Evolutionary conservation across 2,113 vertebrate genomes (phyloP).

Genomic region (Chloebia gouldiae): DNA sequence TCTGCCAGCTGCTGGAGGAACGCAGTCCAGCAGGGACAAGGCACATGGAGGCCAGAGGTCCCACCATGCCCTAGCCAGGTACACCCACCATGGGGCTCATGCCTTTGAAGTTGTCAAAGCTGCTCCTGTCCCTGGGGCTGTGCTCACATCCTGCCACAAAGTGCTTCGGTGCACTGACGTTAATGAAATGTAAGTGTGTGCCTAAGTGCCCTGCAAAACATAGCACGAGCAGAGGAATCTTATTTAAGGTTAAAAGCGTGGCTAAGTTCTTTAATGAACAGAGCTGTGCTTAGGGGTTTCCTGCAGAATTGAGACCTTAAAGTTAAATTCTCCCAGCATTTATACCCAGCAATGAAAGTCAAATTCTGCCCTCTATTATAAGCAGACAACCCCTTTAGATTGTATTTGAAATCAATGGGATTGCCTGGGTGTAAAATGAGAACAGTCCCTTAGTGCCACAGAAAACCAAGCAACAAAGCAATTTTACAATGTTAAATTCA

Average conservation of each 20-base stretch:
- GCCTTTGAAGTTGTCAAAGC: fast-evolving
- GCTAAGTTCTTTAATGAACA: constrained; percentile 27
- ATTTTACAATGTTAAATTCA: constrained; percentile 41
- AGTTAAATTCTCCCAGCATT: constrained; percentile 45
- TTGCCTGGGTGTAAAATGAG: constrained; percentile 60
- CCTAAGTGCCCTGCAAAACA: background rate
- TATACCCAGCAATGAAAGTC: constrained; percentile 57
- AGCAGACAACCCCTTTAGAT: constrained; percentile 55
- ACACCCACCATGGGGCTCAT: fast-evolving
- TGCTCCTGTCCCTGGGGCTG: background rate
- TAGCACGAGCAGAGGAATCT: background rate
- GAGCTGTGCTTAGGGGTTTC: constrained; percentile 24
- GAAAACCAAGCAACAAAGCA: constrained; percentile 55
- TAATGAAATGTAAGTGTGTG: background rate
- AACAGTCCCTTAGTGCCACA: constrained; percentile 32
- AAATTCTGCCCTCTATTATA: constrained; percentile 67
- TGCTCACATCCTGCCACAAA: background rate
- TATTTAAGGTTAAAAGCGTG: constrained; percentile 48
- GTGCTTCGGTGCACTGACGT: background rate
- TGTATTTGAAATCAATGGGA: constrained; percentile 62
- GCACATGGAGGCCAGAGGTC: background rate
- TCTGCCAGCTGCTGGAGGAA: background rate
- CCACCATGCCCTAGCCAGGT: fast-evolving
- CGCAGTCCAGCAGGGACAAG: fast-evolving
- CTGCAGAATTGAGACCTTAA: constrained; percentile 31